Evolutionary conservation across 2,797 vertebrate species (phyloP), one percentile per base, ranked within the genome.

Genomic region (Sebastes itinus): DNA sequence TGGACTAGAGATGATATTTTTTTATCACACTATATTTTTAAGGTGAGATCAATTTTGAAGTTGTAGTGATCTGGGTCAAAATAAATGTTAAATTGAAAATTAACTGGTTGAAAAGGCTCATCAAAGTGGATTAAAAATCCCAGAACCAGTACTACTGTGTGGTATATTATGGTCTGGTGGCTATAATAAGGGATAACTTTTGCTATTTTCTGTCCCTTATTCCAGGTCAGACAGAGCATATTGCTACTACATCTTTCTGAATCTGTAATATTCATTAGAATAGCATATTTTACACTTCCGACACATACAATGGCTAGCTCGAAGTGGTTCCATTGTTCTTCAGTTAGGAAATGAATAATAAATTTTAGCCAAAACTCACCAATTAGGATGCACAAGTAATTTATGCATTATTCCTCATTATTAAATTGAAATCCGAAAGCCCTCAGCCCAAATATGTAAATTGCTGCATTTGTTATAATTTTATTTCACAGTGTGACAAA

Each of bases 111-210:
- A 49, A 32, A 52, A 58, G 28, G 30, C 14, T 42, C 7, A 25
- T 46, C 2, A 16, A 81, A 76, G 5, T 10, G 25, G 20, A 80
- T 54, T 58, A 5, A 59, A 75, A 23, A 2, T 8, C 46, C 7
- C 6, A 63, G 4, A 61, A 56, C 7, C 13, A 42, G 27, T 11
- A n/a, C 3, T 35, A 13, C 38, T 28, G 5, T 23, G n/a, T 33
- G n/a, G 25, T 55, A 46, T 32, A 20, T 67, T 56, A 67, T 67
- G 66, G 65, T 76, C 55, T 58, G 49, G 49, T 67, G 75, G 63
- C 20, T 62, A 70, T 46, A 67, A 23, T 73, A 22, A 4, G 58
- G n/a, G 23, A 72, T 46, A 59, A 61, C 66, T 25, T 64, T 13
- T 42, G 22, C 23, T 71, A 46, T 72, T 42, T 74, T 38, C 76